Evolutionary conservation across 2,888 invertebrate species (phyloP), one percentile per base, ranked within the genome.

Genomic region (Pyrrhia umbra): DNA sequence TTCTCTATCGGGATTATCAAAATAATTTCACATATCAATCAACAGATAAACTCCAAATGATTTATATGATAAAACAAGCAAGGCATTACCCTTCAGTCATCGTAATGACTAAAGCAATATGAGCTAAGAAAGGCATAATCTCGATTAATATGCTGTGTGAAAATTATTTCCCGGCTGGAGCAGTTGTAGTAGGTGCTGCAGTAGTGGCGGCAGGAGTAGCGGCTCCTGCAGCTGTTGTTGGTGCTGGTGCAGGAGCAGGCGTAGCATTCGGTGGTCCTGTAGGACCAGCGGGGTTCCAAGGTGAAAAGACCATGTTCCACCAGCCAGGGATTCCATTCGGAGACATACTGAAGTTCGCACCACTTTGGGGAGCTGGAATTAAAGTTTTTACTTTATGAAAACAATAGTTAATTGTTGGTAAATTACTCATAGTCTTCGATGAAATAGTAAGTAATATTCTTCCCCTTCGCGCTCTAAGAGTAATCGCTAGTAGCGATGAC

Each of bases 291-390:
- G 59, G 45, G 6, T 25, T 30, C 82, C 79, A 82, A 0, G 87
- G 87, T 16, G 75, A 43, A 2, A 88, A 57, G 51, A 73, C 67
- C 56, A 88, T 49, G 4, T 42, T 56, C 76, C 81, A 82, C 18
- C 6, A 21, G 1, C 52, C 46, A 5, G 5, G 18, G 40, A 20
- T 27, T 18, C 9, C 21, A 43, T 62, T 27, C 2, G 50, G 73
- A 13, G 15, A 2, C 72, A 89, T 65, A 4, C 82, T 85, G 6
- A 90, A 34, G 60, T 85, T 88, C 65, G 88, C 72, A 2, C 88
- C 90, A 45, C 79, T 83, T n/a, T 80, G 69, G 34, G 87, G 84
- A 10, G 88, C 89, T 88, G 82, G 37, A 87, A 88, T 56, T 34
- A 27, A 15, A 23, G 50, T 16, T 0, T n/a, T 16, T 23, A n/a